Percentiles rank a stretch among this genome's conserved stretches.
Evolutionary conservation across 1,140 invertebrate genomes (phyloP).

Genomic region (Drosophila tristis): DNA sequence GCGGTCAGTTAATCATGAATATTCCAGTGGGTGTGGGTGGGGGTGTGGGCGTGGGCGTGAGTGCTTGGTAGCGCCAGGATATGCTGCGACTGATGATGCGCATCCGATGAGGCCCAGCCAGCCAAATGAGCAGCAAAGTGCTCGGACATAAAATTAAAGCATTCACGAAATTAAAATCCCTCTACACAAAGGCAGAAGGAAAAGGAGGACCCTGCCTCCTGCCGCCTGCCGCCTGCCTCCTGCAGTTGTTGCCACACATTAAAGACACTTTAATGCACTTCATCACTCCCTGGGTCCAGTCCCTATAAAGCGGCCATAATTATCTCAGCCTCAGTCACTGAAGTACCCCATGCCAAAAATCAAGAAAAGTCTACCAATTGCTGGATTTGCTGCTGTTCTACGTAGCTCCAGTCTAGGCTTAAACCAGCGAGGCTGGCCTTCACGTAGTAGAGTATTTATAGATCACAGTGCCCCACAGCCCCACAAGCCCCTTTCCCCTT

Average conservation of each 20-base stretch:
- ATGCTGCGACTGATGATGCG: constrained; percentile 4
- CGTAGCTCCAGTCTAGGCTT: no score
- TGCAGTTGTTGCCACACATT: constrained; percentile 46
- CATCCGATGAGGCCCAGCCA: constrained; percentile 1
- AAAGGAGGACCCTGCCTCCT: neutral
- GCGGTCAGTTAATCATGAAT: constrained; percentile 75
- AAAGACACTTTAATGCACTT: constrained; percentile 78
- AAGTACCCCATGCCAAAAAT: neutral
- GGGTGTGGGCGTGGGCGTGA: constrained; percentile 14
- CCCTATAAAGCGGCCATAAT: constrained; percentile 50
- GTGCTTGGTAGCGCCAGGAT: constrained; percentile 11
- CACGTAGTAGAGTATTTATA: constrained; percentile 11
- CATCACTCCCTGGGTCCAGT: constrained; percentile 66
- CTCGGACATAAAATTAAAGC: constrained; percentile 51
- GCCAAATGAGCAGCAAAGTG: constrained; percentile 42
- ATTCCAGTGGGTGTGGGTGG: constrained; percentile 28
- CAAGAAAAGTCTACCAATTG: neutral
- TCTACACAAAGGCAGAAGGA: constrained; percentile 2
- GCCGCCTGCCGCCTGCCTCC: neutral
- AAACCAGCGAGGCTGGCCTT: no score
- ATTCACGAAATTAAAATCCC: constrained; percentile 66
- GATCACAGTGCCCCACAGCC: neutral
- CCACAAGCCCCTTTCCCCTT: no score
- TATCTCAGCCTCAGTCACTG: constrained; percentile 14
- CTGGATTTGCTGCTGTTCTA: no score